Conservation (phyloP, 2,888 invertebrate genomes). For the Torymus texanus region DNA sequence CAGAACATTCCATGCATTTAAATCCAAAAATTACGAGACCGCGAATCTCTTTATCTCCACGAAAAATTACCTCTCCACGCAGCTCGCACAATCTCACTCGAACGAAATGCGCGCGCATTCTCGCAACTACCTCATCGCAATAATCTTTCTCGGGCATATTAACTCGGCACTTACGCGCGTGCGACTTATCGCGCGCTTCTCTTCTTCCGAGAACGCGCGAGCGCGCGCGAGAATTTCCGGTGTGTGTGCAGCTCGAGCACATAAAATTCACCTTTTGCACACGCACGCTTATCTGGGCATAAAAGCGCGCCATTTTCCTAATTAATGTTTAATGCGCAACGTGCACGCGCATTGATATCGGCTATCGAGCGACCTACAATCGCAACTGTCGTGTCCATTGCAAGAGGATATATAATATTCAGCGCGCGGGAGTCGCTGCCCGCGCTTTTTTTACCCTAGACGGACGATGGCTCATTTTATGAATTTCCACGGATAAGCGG, state of each 20-base stretch:
- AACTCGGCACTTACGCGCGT: slow-evolving; percentile 28
- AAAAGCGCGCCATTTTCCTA: slow-evolving; percentile 63
- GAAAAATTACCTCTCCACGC: too few species aligned
- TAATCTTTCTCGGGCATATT: background rate
- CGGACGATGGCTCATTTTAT: background rate
- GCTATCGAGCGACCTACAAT: slow-evolving; percentile 59
- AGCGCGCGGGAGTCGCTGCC: background rate
- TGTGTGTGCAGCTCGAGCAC: background rate
- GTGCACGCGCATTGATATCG: slow-evolving; percentile 57
- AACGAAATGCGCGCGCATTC: too few species aligned
- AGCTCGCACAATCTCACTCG: too few species aligned
- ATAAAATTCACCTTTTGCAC: too few species aligned
- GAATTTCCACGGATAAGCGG: slow-evolving; percentile 20
- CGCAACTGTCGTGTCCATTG: background rate
- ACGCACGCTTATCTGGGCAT: background rate
- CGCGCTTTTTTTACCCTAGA: slow-evolving; percentile 1
- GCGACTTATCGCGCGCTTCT: slow-evolving; percentile 20
- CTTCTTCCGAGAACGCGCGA: slow-evolving; percentile 9
- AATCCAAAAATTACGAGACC: slow-evolving; percentile 5
- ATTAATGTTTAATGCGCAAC: slow-evolving; percentile 65
- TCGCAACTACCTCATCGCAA: too few species aligned
- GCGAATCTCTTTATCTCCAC: too few species aligned
- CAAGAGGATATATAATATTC: background rate
- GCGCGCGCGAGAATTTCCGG: slow-evolving; percentile 5
- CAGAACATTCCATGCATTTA: background rate